phyloP scores from a whole-genome alignment of 2,113 vertebrate species.

The Entosphenus tridentatus region DNA sequence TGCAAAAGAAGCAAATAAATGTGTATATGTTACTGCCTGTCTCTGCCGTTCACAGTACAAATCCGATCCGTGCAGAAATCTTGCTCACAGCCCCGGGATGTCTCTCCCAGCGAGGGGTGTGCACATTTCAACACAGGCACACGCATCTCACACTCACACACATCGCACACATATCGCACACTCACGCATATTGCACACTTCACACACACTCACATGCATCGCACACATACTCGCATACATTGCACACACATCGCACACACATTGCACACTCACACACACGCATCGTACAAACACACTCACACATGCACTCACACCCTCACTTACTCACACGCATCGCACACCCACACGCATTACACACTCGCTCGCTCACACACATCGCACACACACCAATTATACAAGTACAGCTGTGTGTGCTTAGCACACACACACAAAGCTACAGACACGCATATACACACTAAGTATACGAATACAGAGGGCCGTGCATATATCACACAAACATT shows the following conservation, averaged over 20 bases:
- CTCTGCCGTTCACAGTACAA: too few relatives aligned
- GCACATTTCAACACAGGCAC: background rate
- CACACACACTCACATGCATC: background rate
- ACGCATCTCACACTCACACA: slow-evolving; percentile 2
- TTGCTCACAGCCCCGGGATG: too few relatives aligned
- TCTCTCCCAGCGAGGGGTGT: background rate
- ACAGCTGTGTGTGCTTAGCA: background rate
- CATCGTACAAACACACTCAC: background rate
- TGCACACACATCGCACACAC: background rate
- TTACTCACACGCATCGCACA: background rate
- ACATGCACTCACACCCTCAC: background rate
- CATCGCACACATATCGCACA: background rate
- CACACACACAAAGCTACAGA: background rate
- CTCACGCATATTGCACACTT: background rate
- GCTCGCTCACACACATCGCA: background rate
- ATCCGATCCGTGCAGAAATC: too few relatives aligned
- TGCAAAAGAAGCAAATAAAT: too few relatives aligned
- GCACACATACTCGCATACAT: background rate
- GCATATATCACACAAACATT: background rate
- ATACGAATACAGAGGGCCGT: background rate
- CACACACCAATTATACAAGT: background rate
- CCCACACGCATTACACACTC: background rate
- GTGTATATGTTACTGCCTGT: too few relatives aligned
- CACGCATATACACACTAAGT: background rate
- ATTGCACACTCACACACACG: background rate